phyloP scores from a whole-genome alignment of 2,113 vertebrate species.

The Sialia sialis region DNA sequence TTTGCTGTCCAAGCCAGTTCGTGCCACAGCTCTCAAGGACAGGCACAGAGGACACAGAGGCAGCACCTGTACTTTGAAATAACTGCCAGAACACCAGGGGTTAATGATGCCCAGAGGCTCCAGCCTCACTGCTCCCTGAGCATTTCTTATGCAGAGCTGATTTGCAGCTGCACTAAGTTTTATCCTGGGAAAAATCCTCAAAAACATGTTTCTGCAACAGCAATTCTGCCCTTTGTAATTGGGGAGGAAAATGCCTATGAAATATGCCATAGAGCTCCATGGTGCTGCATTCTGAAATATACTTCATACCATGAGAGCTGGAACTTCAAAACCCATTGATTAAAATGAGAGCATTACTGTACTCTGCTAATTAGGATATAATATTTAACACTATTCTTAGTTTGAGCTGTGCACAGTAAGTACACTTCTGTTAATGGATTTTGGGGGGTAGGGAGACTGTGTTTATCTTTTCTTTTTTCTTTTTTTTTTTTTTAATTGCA shows the following conservation, averaged over 20 bases:
- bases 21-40: not conserved
- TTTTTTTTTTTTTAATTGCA: not conserved
- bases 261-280: not conserved
- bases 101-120: not conserved
- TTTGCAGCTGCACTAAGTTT: constrained; percentile 6
- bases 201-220: not conserved
- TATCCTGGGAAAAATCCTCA: not conserved
- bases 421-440: not conserved
- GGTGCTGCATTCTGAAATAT: not conserved
- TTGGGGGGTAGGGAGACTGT: not conserved
- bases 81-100: not conserved
- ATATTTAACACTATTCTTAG: not conserved
- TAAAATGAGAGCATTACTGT: not conserved
- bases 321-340: not conserved
- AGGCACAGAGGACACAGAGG: not conserved
- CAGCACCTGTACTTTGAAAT: not conserved
- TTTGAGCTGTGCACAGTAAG: not conserved
- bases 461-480: not conserved
- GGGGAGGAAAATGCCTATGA: not conserved
- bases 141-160: not conserved
- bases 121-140: not conserved
- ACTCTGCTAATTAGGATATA: constrained; percentile 6
- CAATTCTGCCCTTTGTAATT: not conserved
- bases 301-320: not conserved
- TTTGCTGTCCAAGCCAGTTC: not conserved